Conservation (phyloP, 2,888 invertebrate genomes). For the Byasa hedistus region DNA sequence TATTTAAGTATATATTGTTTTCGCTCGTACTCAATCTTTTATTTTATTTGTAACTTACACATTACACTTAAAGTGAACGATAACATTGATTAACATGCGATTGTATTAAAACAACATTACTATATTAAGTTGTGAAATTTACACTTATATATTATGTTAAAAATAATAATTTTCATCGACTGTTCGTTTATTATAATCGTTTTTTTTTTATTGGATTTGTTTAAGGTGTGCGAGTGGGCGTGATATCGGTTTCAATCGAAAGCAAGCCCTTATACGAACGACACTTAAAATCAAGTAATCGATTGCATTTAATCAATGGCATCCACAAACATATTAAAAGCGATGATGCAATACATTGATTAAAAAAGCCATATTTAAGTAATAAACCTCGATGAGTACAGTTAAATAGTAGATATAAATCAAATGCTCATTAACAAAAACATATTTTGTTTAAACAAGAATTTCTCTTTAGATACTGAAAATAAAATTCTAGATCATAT, state of each 20-base stretch:
- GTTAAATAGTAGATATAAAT: no score
- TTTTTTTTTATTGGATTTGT: conserved; percentile 59
- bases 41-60: conserved; percentile 25
- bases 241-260: conserved; percentile 52
- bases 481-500: no score
- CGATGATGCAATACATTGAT: not conserved
- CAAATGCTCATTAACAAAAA: no score
- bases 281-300: conserved; percentile 9
- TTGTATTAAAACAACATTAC: conserved; percentile 4
- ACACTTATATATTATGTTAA: no score
- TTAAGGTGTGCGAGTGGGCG: conserved; percentile 53
- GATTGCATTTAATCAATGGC: conserved; percentile 3
- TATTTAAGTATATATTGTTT: conserved; percentile 23
- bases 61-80: conserved; percentile 23
- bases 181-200: conserved; percentile 47
- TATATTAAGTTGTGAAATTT: no score
- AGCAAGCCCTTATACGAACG: conserved; percentile 43
- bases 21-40: conserved; percentile 16
- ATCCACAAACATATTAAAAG: conserved; percentile 4
- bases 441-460: no score
- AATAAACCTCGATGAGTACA: not conserved
- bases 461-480: no score
- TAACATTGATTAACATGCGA: conserved; percentile 11
- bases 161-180: not conserved
- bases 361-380: not conserved